Conservation (phyloP, 2,797 vertebrate species). For the Acipenser transmontanus region DNA sequence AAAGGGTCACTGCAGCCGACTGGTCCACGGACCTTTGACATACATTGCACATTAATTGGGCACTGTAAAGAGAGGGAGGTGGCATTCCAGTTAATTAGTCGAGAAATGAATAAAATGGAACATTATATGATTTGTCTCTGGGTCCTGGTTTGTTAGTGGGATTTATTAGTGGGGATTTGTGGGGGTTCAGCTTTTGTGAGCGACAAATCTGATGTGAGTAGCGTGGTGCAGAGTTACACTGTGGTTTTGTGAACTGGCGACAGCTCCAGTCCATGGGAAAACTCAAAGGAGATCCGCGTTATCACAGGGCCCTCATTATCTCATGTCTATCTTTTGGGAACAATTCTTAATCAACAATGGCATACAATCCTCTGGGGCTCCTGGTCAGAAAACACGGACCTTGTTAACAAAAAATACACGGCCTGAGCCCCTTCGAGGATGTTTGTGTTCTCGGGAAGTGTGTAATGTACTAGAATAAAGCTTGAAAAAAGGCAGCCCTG, state of each 20-base stretch:
- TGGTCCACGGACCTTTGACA: constrained; percentile 77
- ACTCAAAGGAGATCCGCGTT: constrained; percentile 67
- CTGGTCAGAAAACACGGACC: too few species aligned
- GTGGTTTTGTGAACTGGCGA: constrained; percentile 78
- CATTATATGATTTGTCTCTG: constrained; percentile 77
- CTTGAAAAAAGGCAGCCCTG: too few species aligned
- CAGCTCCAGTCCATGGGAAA: constrained; percentile 79
- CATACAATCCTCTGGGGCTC: constrained; percentile 16
- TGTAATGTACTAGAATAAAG: too few species aligned
- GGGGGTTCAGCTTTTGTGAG: constrained; percentile 86
- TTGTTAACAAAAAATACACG: too few species aligned
- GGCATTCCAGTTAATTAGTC: constrained; percentile 96
- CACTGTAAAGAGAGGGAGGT: constrained; percentile 74
- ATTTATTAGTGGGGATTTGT: constrained; percentile 85
- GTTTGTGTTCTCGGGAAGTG: too few species aligned
- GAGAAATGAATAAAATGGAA: constrained; percentile 77
- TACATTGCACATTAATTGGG: constrained; percentile 81
- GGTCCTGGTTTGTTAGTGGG: constrained; percentile 75
- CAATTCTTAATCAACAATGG: constrained; percentile 62
- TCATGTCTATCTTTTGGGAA: constrained; percentile 75
- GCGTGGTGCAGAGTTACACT: constrained; percentile 78
- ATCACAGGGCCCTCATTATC: constrained; percentile 77
- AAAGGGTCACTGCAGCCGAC: constrained; percentile 73
- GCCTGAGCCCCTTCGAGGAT: too few species aligned
- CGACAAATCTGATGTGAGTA: constrained; percentile 87